Evolutionary conservation across 2,797 vertebrate species (phyloP), one percentile per base, ranked within the genome.

Genomic region (Myotis planiceps): DNA sequence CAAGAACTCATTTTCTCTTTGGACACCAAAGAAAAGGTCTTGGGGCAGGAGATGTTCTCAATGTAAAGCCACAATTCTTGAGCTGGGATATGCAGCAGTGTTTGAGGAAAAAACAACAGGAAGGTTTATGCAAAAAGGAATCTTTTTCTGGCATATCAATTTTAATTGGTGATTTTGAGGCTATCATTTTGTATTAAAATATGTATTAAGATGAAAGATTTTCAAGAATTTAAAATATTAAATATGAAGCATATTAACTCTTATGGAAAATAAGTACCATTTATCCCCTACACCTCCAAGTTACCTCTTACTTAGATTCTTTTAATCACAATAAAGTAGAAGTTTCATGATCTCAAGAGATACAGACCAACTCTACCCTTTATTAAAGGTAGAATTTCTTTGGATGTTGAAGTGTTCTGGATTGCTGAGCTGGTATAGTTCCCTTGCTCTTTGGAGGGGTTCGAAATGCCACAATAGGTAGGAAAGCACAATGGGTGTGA

Each of bases 1-100:
- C 53, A 95, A 87, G 29, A 94, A 89, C 58, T 75, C 45, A 84
- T 71, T 94, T 85, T 93, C 19, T 80, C 27, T 83, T 91, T 18
- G 9, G 42, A 85, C 2, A 55, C 34, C 21, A 47, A 39, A 87
- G 75, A 63, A 82, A 68, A 88, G 2, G 21, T 93, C 21, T 66
- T 89, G 2, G 23, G 5, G 1, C 21, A 86, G 55, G 14, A 23
- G 6, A 23, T 75, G 29, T 79, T 93, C 78, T 69, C 58, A 85
- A 9, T n/a, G 21, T 37, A 85, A 91, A 79, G 45, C 37, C 42
- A 21, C 6, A 75, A 10, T 74, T 92, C 53, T 90, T 5, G 82
- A 87, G 60, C 23, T 42, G 13, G 39, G 16, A 37, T 63, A 29
- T 25, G 27, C 9, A 29, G 25, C 49, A 92, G 37, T 92, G 23